These are phyloP conservation scores for Jordanella pulchra DNA, from an alignment of 2,797 vertebrate genomes.

Conservation along the genomic window DNA sequence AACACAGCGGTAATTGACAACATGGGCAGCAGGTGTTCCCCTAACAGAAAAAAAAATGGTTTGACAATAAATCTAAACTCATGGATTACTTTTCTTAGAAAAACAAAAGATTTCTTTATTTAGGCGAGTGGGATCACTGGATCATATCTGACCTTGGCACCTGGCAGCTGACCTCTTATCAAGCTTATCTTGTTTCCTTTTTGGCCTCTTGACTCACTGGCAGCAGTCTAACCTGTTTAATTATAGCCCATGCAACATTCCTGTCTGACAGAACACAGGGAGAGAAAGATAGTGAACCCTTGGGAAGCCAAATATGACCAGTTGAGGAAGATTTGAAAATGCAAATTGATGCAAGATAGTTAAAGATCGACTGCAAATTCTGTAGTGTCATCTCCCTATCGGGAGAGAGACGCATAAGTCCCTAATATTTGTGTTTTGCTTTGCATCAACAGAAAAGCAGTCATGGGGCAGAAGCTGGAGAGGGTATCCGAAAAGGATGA, in stretches of 20 bases:
- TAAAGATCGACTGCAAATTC: conserved; percentile 23
- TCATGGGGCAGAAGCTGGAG: conserved; percentile 81
- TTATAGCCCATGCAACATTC: conserved; percentile 79
- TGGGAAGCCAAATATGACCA: conserved; percentile 26
- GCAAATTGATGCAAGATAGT: conserved; percentile 33
- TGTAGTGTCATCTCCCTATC: conserved; percentile 31
- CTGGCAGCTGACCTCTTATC: conserved; percentile 73
- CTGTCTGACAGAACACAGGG: conserved; percentile 68
- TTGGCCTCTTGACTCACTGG: conserved; percentile 79
- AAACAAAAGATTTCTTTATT: not conserved
- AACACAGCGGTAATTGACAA: conserved; percentile 50
- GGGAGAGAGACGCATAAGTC: conserved; percentile 25
- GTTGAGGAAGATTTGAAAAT: conserved; percentile 44
- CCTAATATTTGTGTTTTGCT: conserved; percentile 47
- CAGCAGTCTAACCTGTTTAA: conserved; percentile 72
- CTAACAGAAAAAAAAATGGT: not conserved
- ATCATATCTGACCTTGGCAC: conserved; percentile 74
- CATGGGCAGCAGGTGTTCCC: conserved; percentile 35
- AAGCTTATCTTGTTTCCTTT: conserved; percentile 76
- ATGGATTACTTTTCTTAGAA: not conserved
- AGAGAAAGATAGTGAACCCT: conserved; percentile 58
- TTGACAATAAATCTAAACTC: conserved; percentile 7
- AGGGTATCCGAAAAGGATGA: conserved; percentile 64
- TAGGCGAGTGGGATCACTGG: conserved; percentile 14
- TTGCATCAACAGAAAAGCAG: conserved; percentile 34